Conservation (phyloP, 2,888 invertebrate species). For the Diploptera punctata region DNA sequence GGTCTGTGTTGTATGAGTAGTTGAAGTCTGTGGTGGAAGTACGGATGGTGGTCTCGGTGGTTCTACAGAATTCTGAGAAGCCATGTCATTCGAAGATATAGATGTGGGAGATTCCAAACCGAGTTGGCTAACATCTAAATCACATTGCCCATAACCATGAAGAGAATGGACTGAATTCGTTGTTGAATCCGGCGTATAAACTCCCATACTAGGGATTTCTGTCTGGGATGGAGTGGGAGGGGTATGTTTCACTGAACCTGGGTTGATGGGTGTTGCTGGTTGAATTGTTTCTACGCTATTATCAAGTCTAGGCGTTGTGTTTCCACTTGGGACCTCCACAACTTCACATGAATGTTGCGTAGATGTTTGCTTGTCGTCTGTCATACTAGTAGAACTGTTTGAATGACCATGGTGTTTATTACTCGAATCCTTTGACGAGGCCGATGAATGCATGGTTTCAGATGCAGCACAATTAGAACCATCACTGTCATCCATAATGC, state of each 20-base stretch:
- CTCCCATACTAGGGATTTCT: slow-evolving; percentile 81
- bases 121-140: slow-evolving; percentile 82
- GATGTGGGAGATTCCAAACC: slow-evolving; percentile 89
- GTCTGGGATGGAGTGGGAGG: slow-evolving; percentile 58
- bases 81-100: slow-evolving; percentile 81
- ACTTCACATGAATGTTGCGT: slow-evolving; percentile 39
- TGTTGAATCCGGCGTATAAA: slow-evolving; percentile 85
- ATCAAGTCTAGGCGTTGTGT: slow-evolving; percentile 56
- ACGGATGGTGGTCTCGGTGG: slow-evolving; percentile 63
- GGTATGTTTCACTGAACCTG: slow-evolving; percentile 59
- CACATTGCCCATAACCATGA: slow-evolving; percentile 78
- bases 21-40: slow-evolving; percentile 51
- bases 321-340: slow-evolving; percentile 51
- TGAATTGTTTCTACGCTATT: slow-evolving; percentile 47
- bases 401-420: slow-evolving; percentile 7
- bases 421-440: background rate
- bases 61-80: slow-evolving; percentile 74
- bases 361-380: slow-evolving; percentile 29
- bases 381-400: background rate
- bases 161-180: slow-evolving; percentile 84
- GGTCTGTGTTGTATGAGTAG: slow-evolving; percentile 46
- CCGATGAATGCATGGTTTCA: background rate
- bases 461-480: slow-evolving; percentile 27
- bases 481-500: slow-evolving; percentile 38
- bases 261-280: slow-evolving; percentile 50